phyloP scores from a whole-genome alignment of 2,113 vertebrate genomes.

The Balaeniceps rex region DNA sequence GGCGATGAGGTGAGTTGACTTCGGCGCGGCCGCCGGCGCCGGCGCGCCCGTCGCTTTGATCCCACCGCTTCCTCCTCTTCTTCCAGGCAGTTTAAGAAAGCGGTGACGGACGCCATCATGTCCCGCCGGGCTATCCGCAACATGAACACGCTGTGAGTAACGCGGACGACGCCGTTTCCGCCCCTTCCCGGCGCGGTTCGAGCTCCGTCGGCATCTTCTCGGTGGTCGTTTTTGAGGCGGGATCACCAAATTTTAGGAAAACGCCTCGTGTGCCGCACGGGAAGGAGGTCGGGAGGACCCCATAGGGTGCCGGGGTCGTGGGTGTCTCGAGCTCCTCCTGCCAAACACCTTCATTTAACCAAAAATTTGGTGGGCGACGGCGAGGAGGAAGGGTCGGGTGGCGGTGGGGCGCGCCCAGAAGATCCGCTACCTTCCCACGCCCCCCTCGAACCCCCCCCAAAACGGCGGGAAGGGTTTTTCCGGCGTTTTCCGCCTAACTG shows the following conservation, averaged over 20 bases:
- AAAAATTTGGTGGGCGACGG: not conserved
- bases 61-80: not conserved
- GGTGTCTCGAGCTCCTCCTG: not conserved
- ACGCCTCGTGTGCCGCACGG: accelerated
- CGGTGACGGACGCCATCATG: constrained; percentile 95
- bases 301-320: accelerated
- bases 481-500: not conserved
- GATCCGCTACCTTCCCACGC: accelerated
- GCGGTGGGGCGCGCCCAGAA: not conserved
- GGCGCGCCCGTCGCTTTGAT: accelerated
- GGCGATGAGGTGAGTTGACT: constrained; percentile 89
- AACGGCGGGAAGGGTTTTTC: not conserved
- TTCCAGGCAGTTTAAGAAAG: constrained; percentile 94
- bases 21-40: accelerated
- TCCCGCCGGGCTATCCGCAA: constrained; percentile 95
- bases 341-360: not conserved
- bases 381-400: too few relatives aligned
- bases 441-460: accelerated
- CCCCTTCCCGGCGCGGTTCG: not conserved
- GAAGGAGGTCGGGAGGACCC: not conserved
- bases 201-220: not conserved
- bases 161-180: accelerated
- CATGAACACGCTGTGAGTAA: constrained; percentile 97
- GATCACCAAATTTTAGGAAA: not conserved
- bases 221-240: not conserved